Evolutionary conservation across 2,888 invertebrate genomes (phyloP).

Genomic region (Phymatocera aterrima): DNA sequence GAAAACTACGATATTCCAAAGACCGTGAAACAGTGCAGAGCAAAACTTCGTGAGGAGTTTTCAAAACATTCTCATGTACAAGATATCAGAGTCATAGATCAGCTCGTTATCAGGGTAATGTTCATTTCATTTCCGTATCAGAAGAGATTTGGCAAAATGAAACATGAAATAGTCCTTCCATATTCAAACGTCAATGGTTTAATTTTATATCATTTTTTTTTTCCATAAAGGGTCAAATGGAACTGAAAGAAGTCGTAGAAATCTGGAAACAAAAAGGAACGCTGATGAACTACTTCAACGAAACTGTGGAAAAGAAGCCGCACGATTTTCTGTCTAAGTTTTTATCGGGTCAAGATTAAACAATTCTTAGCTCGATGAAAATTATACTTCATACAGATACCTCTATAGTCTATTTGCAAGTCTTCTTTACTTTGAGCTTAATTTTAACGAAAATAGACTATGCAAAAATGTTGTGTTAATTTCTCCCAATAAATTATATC

Average conservation of each 20-base stretch:
- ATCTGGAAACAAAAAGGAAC: conserved; percentile 94
- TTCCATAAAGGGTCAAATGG: conserved; percentile 97
- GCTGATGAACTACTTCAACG: conserved; percentile 92
- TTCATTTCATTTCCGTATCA: conserved; percentile 20
- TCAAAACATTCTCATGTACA: conserved; percentile 84
- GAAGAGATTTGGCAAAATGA: background rate
- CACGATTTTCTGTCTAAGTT: conserved; percentile 96
- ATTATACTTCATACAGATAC: background rate
- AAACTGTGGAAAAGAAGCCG: conserved; percentile 89
- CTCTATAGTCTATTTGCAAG: background rate
- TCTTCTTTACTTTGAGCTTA: background rate
- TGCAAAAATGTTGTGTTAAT: background rate
- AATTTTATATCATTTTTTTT: conserved; percentile 54
- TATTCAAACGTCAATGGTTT: too few relatives aligned
- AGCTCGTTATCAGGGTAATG: conserved; percentile 92
- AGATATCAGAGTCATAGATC: conserved; percentile 93
- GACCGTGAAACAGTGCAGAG: conserved; percentile 81
- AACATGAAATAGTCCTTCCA: background rate
- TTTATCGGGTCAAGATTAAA: conserved; percentile 81
- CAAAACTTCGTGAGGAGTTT: conserved; percentile 88
- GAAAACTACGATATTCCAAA: conserved; percentile 90
- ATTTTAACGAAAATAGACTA: background rate
- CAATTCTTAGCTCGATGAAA: background rate
- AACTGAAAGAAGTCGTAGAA: conserved; percentile 89
- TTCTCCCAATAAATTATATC: conserved; percentile 29